These are phyloP conservation scores for Hypothenemus hampei DNA, from an alignment of 1,140 invertebrate genomes.

Conservation along the genomic window DNA sequence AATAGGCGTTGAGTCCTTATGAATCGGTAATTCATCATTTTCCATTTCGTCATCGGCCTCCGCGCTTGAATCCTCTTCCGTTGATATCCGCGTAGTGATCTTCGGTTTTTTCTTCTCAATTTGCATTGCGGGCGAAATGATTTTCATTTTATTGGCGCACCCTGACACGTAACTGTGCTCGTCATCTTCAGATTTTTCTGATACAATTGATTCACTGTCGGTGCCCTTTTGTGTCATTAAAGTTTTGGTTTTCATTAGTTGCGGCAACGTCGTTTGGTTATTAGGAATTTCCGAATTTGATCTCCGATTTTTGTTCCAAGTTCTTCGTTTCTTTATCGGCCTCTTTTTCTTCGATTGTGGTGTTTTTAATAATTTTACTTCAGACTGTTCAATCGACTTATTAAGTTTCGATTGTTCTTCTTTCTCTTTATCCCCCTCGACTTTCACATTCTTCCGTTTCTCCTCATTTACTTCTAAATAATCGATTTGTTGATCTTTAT, in stretches of 20 bases:
- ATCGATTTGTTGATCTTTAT: constrained; percentile 16
- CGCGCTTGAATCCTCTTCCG: constrained; percentile 55
- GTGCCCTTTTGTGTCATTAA: constrained; percentile 31
- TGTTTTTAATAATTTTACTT: constrained; percentile 14
- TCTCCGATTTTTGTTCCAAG: constrained; percentile 41
- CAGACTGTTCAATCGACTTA: neutral
- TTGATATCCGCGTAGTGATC: constrained; percentile 41
- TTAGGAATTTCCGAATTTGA: constrained; percentile 9
- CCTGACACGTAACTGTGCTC: constrained; percentile 32
- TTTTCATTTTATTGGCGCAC: neutral
- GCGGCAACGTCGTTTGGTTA: constrained; percentile 37
- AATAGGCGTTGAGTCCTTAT: constrained; percentile 35
- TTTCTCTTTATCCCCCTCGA: constrained; percentile 1
- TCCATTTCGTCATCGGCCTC: constrained; percentile 61
- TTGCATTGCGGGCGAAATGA: constrained; percentile 27
- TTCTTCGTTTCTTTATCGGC: constrained; percentile 40
- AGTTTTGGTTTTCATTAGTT: constrained; percentile 35
- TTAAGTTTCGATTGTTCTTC: constrained; percentile 2
- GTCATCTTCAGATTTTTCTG: constrained; percentile 41
- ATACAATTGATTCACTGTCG: constrained; percentile 39
- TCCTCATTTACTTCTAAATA: constrained; percentile 17
- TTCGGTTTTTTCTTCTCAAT: constrained; percentile 51
- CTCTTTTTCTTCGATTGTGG: constrained; percentile 34
- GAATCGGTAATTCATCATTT: constrained; percentile 48
- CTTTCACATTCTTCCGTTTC: neutral